A percentile compares a stretch with the other conserved stretches of the same genome.
These are phyloP conservation scores for Macrochelys suwanniensis DNA, from an alignment of 2,797 vertebrate genomes.

Conservation along the genomic window DNA sequence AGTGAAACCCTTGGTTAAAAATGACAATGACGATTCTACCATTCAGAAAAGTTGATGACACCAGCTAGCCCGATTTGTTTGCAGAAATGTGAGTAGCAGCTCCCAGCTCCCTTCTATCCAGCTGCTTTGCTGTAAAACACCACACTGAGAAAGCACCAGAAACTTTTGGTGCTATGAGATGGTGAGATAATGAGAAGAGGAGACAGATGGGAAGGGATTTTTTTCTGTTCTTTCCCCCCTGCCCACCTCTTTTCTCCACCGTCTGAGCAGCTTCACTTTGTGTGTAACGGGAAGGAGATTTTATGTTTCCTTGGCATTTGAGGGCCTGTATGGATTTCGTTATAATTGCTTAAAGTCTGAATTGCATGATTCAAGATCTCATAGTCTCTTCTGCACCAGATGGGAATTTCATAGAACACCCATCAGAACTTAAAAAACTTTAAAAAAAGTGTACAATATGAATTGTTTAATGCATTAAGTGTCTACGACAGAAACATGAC, in stretches of 20 bases:
- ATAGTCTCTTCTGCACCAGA: background rate
- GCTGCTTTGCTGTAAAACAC: background rate
- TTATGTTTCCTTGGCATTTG: background rate
- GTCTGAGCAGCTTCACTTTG: background rate
- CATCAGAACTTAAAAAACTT: background rate
- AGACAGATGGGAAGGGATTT: background rate
- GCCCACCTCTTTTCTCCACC: background rate
- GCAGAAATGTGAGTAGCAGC: background rate
- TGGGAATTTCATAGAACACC: constrained; percentile 18
- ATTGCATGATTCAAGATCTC: background rate
- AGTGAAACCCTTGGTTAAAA: no score
- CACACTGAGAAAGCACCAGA: background rate
- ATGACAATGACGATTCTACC: no score
- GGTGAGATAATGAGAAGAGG: background rate
- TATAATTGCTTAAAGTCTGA: background rate
- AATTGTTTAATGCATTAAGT: background rate
- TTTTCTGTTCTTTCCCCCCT: background rate
- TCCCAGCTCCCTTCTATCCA: background rate
- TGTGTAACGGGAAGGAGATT: background rate
- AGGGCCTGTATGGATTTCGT: background rate
- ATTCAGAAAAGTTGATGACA: no score
- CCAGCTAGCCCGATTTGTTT: background rate
- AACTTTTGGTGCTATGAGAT: no score
- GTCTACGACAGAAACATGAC: background rate
- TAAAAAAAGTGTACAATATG: background rate